A percentile compares a stretch with the other conserved stretches of the same genome.
phyloP scores from a whole-genome alignment of 2,113 vertebrate genomes.

The Alethe castanea region DNA sequence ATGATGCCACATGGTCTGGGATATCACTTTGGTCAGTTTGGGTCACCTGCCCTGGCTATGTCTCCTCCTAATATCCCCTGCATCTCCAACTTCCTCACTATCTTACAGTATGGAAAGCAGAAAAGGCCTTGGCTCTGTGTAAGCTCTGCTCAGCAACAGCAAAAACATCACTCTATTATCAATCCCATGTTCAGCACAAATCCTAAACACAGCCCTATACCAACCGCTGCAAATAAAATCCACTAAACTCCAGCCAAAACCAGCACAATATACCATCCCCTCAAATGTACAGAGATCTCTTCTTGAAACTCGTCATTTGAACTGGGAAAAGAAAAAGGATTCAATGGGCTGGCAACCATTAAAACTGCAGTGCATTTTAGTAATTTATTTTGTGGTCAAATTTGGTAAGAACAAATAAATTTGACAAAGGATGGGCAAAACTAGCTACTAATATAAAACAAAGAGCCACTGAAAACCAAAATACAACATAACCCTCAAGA shows the following conservation, averaged over 20 bases:
- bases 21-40: not conserved
- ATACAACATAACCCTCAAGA: not conserved
- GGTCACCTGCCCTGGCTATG: not conserved
- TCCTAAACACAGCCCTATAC: not conserved
- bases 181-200: not conserved
- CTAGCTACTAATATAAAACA: not conserved
- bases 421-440: not conserved
- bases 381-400: not conserved
- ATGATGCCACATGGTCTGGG: not conserved
- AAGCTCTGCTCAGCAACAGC: not conserved
- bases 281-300: not conserved
- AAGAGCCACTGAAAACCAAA: not conserved
- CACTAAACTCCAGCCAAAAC: not conserved
- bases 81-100: not conserved
- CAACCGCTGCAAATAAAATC: not conserved
- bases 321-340: not conserved
- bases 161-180: not conserved
- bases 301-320: not conserved
- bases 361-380: not conserved
- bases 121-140: not conserved
- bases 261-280: not conserved
- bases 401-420: not conserved
- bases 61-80: not conserved
- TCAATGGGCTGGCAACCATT: not conserved
- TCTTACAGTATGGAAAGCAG: rapidly evolving